Evolutionary conservation across 2,888 invertebrate species (phyloP), one percentile per base, ranked within the genome.

Genomic region (Drosophila eohydei): DNA sequence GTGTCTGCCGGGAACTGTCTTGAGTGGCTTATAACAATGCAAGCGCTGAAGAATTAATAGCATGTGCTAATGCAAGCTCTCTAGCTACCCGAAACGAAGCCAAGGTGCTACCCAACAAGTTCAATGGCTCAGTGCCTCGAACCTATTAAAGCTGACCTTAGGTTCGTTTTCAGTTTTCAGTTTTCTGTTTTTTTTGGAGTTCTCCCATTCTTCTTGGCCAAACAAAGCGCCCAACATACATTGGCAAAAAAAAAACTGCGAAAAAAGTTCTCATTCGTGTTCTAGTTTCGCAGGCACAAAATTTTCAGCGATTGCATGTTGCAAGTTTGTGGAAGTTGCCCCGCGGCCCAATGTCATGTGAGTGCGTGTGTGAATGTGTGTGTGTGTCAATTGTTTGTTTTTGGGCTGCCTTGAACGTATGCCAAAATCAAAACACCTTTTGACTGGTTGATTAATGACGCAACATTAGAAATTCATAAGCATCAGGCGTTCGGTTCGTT

Each of bases 121-220:
- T 90, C 90, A 90, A 89, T 90, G 89, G 84, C 80, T 84, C 84
- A 83, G 81, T 81, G 87, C 87, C 88, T 80, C 80, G 64, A 82
- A 84, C 77, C 80, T 88, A 90, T 90, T 90, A 82, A 82, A 83
- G 77, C 89, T 90, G 90, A 90, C 90, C 90, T 91, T 91, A 91
- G 70, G 71, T 74, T 73, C 69, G 58, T 52, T 87, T 30, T 28
- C 46, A 26, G 26, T 26, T 26, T 26, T 11, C 44, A 21, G 26
- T 43, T 44, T 5, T 21, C 0, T 0, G 9, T 21, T 43, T 26
- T 26, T 46, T 46, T 71, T 46, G 46, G 57, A 56, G 50, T 38
- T 16, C 51, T 68, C 64, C 67, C 32, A 70, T 75, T 48, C 54
- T 56, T 73, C 71, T 65, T 71, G 67, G 74, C 60, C 63, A 76